Evolutionary conservation across 2,888 invertebrate genomes (phyloP), one percentile per base, ranked within the genome.

Genomic region (Frankliniella intonsa): DNA sequence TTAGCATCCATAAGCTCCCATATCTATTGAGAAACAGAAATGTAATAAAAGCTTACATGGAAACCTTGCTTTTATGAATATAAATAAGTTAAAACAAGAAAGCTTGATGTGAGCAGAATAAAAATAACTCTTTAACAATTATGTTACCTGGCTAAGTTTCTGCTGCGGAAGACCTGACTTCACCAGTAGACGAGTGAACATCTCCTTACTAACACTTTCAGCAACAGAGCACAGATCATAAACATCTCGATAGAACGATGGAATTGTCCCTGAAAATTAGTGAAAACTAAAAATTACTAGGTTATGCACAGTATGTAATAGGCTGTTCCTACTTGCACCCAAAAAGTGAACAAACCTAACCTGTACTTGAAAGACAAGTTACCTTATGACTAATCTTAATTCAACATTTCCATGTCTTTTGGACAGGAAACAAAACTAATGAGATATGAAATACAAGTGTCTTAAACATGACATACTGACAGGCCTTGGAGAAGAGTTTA

Each of bases 1-100:
- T 89, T 88, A 82, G 89, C 88, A 82, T 90, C 90, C 12, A 90
- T 89, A 82, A 90, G 84, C 83, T 90, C 90, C 90, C 90, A 90
- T 86, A 91, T 90, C 86, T 88, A 55, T 5, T 19, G 10, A 0
- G 22, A 25, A 12, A 22, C 25, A 76, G 12, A 76, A 14, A 0
- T 55, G 0, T 7, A 19, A 12, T 55, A 55, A 55, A 19, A 38
- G 38, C 38, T 38, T 38, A 38, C 2, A 38, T 38, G 38, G 38
- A 38, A 38, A 38, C 38, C 38, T 38, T 38, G 38, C n/a, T n/a
- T n/a, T n/a, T n/a, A 55, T 11, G 55, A 3, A 55, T 14, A 12
- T 19, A 55, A 76, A 25, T 12, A 76, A 76, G 10, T 76, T 55
- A 19, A 62, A 62, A 62, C 14, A 14, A 3, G 38, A 38, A 3